Percentiles rank a stretch among this genome's conserved stretches.
Evolutionary conservation across 2,113 vertebrate species (phyloP).

Genomic region (Alexandromys fortis): DNA sequence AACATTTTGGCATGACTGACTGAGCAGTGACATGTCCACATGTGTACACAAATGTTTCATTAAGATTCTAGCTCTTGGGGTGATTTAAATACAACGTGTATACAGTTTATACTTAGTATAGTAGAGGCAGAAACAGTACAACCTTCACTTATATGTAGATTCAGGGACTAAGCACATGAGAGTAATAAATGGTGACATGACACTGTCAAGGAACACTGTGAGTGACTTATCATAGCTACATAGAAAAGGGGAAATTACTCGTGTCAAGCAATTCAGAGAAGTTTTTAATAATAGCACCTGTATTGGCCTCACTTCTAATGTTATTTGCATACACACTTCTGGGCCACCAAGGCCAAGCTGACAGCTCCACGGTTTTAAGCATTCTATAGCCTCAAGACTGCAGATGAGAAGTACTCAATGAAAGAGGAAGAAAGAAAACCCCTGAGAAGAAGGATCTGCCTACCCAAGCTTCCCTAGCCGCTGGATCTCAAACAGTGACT

Average conservation of each 20-base stretch:
- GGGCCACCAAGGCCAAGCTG: too few species aligned
- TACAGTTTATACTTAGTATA: neutral
- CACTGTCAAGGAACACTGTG: fast-evolving
- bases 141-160: neutral
- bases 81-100: neutral
- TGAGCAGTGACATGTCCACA: neutral
- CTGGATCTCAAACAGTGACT: neutral
- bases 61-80: neutral
- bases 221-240: neutral
- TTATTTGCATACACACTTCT: neutral
- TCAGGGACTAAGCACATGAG: neutral
- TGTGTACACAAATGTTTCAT: neutral
- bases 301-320: neutral
- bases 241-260: neutral
- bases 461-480: too few species aligned
- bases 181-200: neutral
- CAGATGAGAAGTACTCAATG: neutral
- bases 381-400: neutral
- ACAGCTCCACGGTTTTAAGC: too few species aligned
- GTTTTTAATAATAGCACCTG: neutral
- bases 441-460: neutral
- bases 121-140: neutral
- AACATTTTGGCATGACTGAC: neutral
- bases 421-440: neutral
- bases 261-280: neutral